phyloP scores from a whole-genome alignment of 2,888 invertebrate genomes.

The Acrobasis suavella region DNA sequence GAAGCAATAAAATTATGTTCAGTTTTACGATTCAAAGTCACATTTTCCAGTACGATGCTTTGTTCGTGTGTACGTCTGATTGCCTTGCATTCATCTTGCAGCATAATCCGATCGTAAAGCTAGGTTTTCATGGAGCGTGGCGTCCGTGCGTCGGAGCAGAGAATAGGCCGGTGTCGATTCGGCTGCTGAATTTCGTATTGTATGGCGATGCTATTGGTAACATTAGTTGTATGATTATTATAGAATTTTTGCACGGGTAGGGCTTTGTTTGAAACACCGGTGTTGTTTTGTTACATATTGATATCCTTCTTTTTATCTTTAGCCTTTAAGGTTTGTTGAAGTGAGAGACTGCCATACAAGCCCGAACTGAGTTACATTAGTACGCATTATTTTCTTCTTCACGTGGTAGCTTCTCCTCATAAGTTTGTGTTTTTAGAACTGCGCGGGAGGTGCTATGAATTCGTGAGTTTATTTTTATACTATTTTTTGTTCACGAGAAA shows the following conservation, averaged over 20 bases:
- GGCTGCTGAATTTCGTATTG: conserved; percentile 16
- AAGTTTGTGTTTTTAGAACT: no score
- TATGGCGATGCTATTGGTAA: conserved; percentile 4
- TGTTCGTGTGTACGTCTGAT: conserved; percentile 70
- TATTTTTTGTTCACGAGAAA: no score
- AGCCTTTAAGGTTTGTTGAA: no score
- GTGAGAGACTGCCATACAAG: no score
- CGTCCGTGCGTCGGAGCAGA: conserved; percentile 42
- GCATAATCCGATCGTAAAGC: conserved; percentile 75
- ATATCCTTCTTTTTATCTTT: no score
- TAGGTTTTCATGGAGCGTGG: conserved; percentile 56
- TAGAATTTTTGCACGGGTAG: not conserved
- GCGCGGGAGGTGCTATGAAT: no score
- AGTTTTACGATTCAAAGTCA: conserved; percentile 75
- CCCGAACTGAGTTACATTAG: no score
- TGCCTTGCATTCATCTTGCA: conserved; percentile 72
- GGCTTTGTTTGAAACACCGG: not conserved
- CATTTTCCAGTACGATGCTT: conserved; percentile 75
- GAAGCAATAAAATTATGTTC: conserved; percentile 72
- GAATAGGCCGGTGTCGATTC: conserved; percentile 24
- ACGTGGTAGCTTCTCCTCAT: no score
- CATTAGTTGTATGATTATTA: not conserved
- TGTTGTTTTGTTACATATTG: no score
- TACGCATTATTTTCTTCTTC: no score
- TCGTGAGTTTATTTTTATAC: no score